These are phyloP conservation scores for Drosophila willistoni DNA, from an alignment of 1,140 invertebrate genomes.

Conservation along the genomic window DNA sequence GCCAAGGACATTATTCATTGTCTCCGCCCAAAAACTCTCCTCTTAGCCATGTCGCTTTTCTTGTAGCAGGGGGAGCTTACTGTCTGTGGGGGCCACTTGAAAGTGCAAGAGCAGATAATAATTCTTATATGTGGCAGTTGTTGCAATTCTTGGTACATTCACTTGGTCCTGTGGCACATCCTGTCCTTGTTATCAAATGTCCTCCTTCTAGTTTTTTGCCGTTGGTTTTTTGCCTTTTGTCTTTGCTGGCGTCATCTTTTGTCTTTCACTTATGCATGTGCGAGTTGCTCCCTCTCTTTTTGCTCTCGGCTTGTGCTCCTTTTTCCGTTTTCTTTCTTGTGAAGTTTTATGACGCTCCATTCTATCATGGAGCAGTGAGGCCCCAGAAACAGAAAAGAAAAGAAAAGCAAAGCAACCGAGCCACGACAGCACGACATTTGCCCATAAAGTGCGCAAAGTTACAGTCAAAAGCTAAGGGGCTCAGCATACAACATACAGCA, in stretches of 20 bases:
- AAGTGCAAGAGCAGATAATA: constrained; percentile 76
- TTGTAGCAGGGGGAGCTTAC: not conserved
- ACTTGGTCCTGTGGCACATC: constrained; percentile 30
- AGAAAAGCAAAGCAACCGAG: constrained; percentile 18
- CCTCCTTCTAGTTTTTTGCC: constrained; percentile 28
- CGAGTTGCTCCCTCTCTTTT: constrained; percentile 33
- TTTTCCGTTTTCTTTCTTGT: constrained; percentile 42
- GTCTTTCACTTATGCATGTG: constrained; percentile 78
- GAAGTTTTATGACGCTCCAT: constrained; percentile 63
- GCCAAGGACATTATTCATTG: constrained; percentile 78
- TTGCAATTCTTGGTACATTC: constrained; percentile 60
- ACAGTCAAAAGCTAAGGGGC: constrained; percentile 57
- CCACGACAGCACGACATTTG: constrained; percentile 34
- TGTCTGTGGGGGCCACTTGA: constrained; percentile 60
- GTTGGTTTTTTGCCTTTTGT: constrained; percentile 47
- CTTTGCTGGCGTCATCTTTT: constrained; percentile 57
- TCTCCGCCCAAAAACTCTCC: constrained; percentile 17
- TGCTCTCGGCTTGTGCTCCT: constrained; percentile 24
- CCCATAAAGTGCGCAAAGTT: constrained; percentile 77
- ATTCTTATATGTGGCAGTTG: constrained; percentile 71
- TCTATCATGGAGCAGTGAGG: constrained; percentile 46
- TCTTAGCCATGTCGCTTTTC: not conserved
- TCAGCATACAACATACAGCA: not conserved
- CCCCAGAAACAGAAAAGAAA: constrained; percentile 55
- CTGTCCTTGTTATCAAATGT: constrained; percentile 54